Evolutionary conservation across 2,888 invertebrate species (phyloP).

Genomic region (Meloe dianella): DNA sequence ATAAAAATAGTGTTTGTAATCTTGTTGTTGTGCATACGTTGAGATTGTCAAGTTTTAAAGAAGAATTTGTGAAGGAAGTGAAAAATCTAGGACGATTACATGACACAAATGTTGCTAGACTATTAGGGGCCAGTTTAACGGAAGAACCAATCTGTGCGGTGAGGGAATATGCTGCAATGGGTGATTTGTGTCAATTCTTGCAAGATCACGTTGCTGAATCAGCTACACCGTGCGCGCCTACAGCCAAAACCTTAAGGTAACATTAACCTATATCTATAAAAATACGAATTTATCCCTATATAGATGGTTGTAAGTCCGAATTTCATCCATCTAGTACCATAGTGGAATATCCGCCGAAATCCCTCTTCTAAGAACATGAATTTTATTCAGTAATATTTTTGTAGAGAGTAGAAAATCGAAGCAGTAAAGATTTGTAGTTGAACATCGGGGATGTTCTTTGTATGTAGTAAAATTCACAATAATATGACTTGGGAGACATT

Average conservation of each 20-base stretch:
- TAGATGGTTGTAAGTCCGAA: neutral
- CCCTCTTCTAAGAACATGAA: neutral
- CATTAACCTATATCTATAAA: slow-evolving; percentile 23
- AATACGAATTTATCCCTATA: slow-evolving; percentile 3
- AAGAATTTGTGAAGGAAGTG: slow-evolving; percentile 76
- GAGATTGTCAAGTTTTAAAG: slow-evolving; percentile 66
- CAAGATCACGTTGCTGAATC: slow-evolving; percentile 81
- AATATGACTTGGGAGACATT: slow-evolving; percentile 9
- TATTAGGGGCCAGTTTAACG: slow-evolving; percentile 75
- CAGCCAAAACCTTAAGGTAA: slow-evolving; percentile 75
- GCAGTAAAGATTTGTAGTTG: neutral
- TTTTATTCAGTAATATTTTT: slow-evolving; percentile 8
- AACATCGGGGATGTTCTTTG: neutral
- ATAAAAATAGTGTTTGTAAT: slow-evolving; percentile 54
- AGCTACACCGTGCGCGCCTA: slow-evolving; percentile 66
- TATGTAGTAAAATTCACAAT: neutral
- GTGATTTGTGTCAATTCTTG: slow-evolving; percentile 85
- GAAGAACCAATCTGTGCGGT: slow-evolving; percentile 79
- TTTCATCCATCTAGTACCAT: neutral
- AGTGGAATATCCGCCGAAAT: neutral
- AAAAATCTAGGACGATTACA: slow-evolving; percentile 71
- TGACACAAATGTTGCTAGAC: slow-evolving; percentile 74
- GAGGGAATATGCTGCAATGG: slow-evolving; percentile 77
- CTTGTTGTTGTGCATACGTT: slow-evolving; percentile 78
- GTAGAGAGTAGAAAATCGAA: neutral